phyloP scores from a whole-genome alignment of 64 coral and sea anemone genomes.

The Acropora yongei region DNA sequence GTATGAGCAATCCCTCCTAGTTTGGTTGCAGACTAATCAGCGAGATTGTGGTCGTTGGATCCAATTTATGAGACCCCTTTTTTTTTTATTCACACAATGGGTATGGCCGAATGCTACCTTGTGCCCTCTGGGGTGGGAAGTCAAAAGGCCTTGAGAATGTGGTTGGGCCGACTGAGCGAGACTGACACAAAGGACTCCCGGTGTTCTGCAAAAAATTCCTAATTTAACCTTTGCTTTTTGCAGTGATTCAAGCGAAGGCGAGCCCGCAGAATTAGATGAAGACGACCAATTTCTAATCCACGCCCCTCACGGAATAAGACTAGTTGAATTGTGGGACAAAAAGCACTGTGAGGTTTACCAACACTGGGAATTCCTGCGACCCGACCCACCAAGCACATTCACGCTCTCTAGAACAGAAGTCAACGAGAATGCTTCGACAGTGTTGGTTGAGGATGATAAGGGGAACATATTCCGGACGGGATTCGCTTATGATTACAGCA shows the following conservation, averaged over 20 bases:
- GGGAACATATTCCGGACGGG: constrained; percentile 68
- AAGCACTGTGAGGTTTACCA: constrained; percentile 83
- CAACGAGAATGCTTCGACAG: constrained; percentile 56
- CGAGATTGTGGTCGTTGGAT: too few relatives aligned
- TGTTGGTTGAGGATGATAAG: constrained; percentile 65
- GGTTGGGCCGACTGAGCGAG: too few relatives aligned
- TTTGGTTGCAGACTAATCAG: too few relatives aligned
- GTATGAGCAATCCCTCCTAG: too few relatives aligned
- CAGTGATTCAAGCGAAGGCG: constrained; percentile 14
- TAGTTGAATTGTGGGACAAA: constrained; percentile 80
- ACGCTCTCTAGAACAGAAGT: constrained; percentile 63
- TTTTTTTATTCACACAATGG: too few relatives aligned
- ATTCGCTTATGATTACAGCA: constrained; percentile 62
- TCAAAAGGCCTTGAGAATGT: too few relatives aligned
- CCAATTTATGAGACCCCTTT: too few relatives aligned
- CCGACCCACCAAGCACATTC: constrained; percentile 60
- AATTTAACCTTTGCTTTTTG: neutral
- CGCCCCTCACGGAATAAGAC: constrained; percentile 65
- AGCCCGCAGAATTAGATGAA: neutral
- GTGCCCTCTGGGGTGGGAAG: too few relatives aligned
- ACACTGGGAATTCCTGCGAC: constrained; percentile 88
- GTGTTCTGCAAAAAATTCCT: too few relatives aligned
- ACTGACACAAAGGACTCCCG: too few relatives aligned
- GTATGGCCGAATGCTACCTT: too few relatives aligned
- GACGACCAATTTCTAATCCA: constrained; percentile 54